Evolutionary conservation across 2,888 invertebrate species (phyloP), one percentile per base, ranked within the genome.

Genomic region (Oithona nana): DNA sequence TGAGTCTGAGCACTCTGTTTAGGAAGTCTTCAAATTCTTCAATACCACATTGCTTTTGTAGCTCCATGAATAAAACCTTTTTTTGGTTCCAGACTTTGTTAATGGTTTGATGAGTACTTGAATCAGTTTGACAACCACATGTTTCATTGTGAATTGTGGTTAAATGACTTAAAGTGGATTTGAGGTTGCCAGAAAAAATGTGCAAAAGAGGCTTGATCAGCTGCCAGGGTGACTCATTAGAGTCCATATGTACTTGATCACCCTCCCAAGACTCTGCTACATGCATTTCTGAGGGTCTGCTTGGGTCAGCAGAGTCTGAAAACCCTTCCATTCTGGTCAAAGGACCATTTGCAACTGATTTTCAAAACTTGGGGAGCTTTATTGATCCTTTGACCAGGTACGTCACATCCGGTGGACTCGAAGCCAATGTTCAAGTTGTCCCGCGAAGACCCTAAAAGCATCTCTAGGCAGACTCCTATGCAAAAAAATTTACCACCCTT

Each of bases 71-170:
- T 11, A 22, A 31, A 20, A 57, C 22, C 28, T 57, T 57, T 28
- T 57, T 57, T 26, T 57, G 57, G 26, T 57, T 57, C 57, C 57
- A 57, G 8, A 31, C 39, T 31, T 26, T 20, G 22, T 57, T 57
- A n/a, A 22, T 22, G 16, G 29, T 26, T 24, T 52, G 13, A 16
- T 52, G 54, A 3, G 20, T 24, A 22, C 20, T 20, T 20, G 22
- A 30, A 20, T 26, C 57, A 30, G 20, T 57, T n/a, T 57, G 57
- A 57, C 57, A 57, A 6, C 57, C 57, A 31, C 57, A 57, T 4
- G 57, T 31, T 20, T 57, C 57, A 20, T 57, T 57, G 39, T 57
- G 57, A 20, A 57, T 26, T 16, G 29, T 57, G 22, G 28, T 16
- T 6, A 57, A 26, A 31, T 57, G 57, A 20, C 57, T 26, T 11